Base-by-base conservation (phyloP, 2,113 vertebrate genomes). In the Gobiocypris rarus region DNA sequence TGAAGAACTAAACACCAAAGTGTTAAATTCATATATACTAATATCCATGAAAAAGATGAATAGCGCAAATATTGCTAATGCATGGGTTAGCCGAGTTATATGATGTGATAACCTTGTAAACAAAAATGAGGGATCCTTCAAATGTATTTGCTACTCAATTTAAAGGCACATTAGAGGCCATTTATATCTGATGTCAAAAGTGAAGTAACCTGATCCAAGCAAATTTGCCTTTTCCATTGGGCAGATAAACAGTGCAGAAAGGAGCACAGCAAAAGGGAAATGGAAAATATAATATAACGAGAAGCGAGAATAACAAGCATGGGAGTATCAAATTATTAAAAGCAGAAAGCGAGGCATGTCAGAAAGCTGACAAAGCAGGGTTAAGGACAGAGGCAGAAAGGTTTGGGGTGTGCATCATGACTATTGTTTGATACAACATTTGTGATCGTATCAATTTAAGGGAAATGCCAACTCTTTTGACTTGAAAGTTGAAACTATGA, bases 311-410 rank as follows among this genome's bases (percentile, higher is more conserved):
- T 24, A 71, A 15, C 41, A 71, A 71, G 41, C 41, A 71, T 43
- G 14, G 10, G 5, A 45, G 69, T 24, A 45, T 71, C 69, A 71
- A 73, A 24, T 48, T 73, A 24, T 48, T 48, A 73, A 73, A n/a
- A 24, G n/a, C 28, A 4, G 9, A 74, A 19, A 69, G 5, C 67
- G 17, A 61, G 11, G 59, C 10, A 22, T 56, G 17, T 63, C 13
- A 56, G 58, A 26, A 81, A 41, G 58, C 50, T 83, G 82, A 84
- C 65, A 81, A 22, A 80, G 76, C 17, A 52, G 67, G n/a, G 73
- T 67, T 38, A 48, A 82, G 71, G 59, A 77, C 34, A 84, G 63
- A 61, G 22, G 43, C 9, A 19, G 63, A 67, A 8, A 17, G 11
- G 15, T 67, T 17, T 34, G 63, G 8, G 1, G 17, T 41, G 9